Percentiles rank a stretch among this genome's conserved stretches.
Evolutionary conservation across 2,113 vertebrate genomes (phyloP).

Genomic region (Heliornis fulica): DNA sequence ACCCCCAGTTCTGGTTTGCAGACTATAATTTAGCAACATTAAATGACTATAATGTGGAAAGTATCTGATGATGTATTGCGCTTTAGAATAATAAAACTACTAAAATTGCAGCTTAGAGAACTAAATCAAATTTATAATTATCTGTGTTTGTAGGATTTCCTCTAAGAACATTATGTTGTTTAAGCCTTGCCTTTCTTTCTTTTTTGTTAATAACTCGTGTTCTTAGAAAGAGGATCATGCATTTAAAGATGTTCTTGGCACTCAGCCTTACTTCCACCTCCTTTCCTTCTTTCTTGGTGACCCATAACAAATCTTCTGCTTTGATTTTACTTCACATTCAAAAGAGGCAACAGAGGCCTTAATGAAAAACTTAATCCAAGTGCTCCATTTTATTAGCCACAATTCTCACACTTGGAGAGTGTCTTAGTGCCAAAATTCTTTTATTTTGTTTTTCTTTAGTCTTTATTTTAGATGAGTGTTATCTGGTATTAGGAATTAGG

Average conservation of each 20-base stretch:
- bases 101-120: conserved; percentile 43
- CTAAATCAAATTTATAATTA: conserved; percentile 66
- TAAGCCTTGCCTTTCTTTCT: conserved; percentile 41
- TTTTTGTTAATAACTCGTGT: background rate
- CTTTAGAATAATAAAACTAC: conserved; percentile 53
- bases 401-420: background rate
- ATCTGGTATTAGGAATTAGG: background rate
- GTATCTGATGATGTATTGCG: conserved; percentile 53
- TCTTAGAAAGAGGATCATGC: conserved; percentile 41
- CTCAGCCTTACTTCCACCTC: background rate
- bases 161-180: conserved; percentile 33
- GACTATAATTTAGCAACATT: conserved; percentile 48
- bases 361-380: background rate
- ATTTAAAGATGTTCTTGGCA: conserved; percentile 43
- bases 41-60: conserved; percentile 59
- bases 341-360: background rate
- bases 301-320: conserved; percentile 36
- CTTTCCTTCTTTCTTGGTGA: conserved; percentile 30
- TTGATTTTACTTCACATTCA: conserved; percentile 36
- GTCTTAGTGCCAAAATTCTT: background rate
- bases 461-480: background rate
- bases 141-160: conserved; percentile 60
- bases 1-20: conserved; percentile 13
- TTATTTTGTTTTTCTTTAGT: background rate
- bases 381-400: background rate